A percentile compares a stretch with the other conserved stretches of the same genome.
Evolutionary conservation across 2,888 invertebrate genomes (phyloP).

Genomic region (Lordiphosa fenestrarum): DNA sequence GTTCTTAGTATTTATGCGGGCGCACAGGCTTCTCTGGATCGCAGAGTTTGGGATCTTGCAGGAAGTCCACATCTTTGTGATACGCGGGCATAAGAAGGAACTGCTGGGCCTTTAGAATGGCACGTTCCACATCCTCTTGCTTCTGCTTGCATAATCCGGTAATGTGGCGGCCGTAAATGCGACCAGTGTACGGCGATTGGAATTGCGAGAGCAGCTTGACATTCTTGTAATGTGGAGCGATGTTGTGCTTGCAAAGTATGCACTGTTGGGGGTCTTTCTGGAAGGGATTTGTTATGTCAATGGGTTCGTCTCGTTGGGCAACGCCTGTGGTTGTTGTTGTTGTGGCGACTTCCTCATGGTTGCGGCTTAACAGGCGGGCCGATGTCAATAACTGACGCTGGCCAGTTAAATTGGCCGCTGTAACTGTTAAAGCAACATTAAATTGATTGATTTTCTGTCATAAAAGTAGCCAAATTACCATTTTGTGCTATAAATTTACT

Average conservation of each 20-base stretch:
- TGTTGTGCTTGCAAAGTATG: slow-evolving; percentile 90
- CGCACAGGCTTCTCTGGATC: slow-evolving; percentile 92
- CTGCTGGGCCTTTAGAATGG: slow-evolving; percentile 88
- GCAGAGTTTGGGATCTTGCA: slow-evolving; percentile 94
- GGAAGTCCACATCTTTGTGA: slow-evolving; percentile 89
- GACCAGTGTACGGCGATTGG: slow-evolving; percentile 96
- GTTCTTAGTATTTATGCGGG: slow-evolving; percentile 87
- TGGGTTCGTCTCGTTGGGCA: slow-evolving; percentile 70
- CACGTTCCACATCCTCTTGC: slow-evolving; percentile 87
- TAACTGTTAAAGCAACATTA: slow-evolving; percentile 20
- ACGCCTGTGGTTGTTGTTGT: background rate
- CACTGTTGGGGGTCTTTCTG: slow-evolving; percentile 87
- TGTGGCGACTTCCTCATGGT: slow-evolving; percentile 14
- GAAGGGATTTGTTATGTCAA: slow-evolving; percentile 90
- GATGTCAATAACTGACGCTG: slow-evolving; percentile 14
- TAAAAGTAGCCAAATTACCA: slow-evolving; percentile 41
- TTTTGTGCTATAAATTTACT: slow-evolving; percentile 46
- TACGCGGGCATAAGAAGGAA: slow-evolving; percentile 92
- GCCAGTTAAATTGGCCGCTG: slow-evolving; percentile 27
- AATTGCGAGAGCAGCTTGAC: slow-evolving; percentile 95
- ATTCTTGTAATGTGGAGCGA: slow-evolving; percentile 95
- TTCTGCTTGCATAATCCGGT: slow-evolving; percentile 94
- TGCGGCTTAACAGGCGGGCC: slow-evolving; percentile 34
- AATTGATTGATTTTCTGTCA: background rate
- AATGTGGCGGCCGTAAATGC: slow-evolving; percentile 94